phyloP scores from a whole-genome alignment of 2,888 invertebrate species.

The Drosophila mimetica region DNA sequence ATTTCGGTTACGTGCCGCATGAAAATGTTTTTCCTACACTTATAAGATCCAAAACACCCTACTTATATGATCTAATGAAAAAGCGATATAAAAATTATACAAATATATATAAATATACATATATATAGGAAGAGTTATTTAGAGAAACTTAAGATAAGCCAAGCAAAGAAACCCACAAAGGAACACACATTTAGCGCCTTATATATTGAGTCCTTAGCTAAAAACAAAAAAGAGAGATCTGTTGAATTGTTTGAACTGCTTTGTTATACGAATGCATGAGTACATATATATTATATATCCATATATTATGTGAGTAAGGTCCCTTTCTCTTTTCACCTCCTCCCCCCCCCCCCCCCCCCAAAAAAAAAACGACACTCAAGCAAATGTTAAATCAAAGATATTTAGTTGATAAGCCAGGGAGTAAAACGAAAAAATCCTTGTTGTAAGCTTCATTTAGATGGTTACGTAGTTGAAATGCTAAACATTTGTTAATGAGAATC shows the following conservation, averaged over 20 bases:
- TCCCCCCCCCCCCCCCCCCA: slow-evolving; percentile 33
- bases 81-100: slow-evolving; percentile 3
- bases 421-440: slow-evolving; percentile 8
- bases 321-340: slow-evolving; percentile 15
- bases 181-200: slow-evolving; percentile 66
- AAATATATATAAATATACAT: slow-evolving; percentile 5
- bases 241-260: slow-evolving; percentile 49
- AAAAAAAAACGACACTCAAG: slow-evolving; percentile 56
- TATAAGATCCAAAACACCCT: slow-evolving; percentile 8
- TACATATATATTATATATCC: slow-evolving; percentile 27
- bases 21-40: slow-evolving; percentile 11
- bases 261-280: slow-evolving; percentile 36
- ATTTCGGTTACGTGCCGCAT: slow-evolving; percentile 3
- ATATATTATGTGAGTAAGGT: slow-evolving; percentile 26
- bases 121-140: slow-evolving; percentile 3
- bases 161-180: slow-evolving; percentile 17
- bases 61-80: slow-evolving; percentile 20
- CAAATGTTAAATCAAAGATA: slow-evolving; percentile 75
- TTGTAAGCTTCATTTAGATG: slow-evolving; percentile 29
- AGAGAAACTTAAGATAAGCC: slow-evolving; percentile 23
- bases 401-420: slow-evolving; percentile 42
- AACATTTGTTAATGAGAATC: slow-evolving; percentile 29
- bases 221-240: slow-evolving; percentile 26
- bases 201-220: slow-evolving; percentile 69
- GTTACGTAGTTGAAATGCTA: slow-evolving; percentile 44